phyloP scores from a whole-genome alignment of 2,888 invertebrate species.

The Eupithecia exiguata region DNA sequence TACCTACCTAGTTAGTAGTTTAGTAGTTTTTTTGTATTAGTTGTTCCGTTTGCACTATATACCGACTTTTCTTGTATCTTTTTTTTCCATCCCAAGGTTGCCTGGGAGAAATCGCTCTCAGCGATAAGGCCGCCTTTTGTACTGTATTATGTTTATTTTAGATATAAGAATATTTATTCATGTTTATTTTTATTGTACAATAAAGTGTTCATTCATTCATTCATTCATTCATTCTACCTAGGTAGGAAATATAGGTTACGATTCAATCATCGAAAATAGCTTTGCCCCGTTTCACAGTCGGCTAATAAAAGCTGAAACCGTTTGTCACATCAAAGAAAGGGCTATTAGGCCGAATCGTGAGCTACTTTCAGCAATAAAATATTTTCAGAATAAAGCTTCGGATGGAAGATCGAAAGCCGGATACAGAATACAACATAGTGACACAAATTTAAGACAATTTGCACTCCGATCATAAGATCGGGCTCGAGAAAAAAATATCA shows the following conservation, averaged over 20 bases:
- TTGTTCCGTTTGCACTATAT: too few relatives aligned
- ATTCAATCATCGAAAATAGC: conserved; percentile 18
- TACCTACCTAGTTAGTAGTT: neutral
- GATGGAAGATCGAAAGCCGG: conserved; percentile 14
- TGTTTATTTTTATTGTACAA: too few relatives aligned
- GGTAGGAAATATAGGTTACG: conserved; percentile 7
- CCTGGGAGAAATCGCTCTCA: too few relatives aligned
- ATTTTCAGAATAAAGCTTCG: conserved; percentile 11
- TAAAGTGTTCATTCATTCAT: too few relatives aligned
- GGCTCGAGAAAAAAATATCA: neutral
- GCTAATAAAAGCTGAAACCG: conserved; percentile 13
- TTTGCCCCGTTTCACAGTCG: neutral
- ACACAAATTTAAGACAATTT: neutral
- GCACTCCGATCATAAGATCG: neutral
- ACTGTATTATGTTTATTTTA: too few relatives aligned
- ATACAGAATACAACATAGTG: conserved; percentile 2
- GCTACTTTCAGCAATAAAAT: conserved; percentile 13
- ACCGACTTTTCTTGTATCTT: too few relatives aligned
- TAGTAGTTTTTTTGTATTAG: too few relatives aligned
- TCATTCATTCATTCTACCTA: too few relatives aligned
- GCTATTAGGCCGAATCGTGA: conserved; percentile 10
- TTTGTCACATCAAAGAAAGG: conserved; percentile 18
- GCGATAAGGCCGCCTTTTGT: too few relatives aligned
- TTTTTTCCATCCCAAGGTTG: too few relatives aligned
- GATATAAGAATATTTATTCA: too few relatives aligned